These are phyloP conservation scores for Mus spretus DNA, from an alignment of 2,797 vertebrate genomes.

Conservation along the genomic window DNA sequence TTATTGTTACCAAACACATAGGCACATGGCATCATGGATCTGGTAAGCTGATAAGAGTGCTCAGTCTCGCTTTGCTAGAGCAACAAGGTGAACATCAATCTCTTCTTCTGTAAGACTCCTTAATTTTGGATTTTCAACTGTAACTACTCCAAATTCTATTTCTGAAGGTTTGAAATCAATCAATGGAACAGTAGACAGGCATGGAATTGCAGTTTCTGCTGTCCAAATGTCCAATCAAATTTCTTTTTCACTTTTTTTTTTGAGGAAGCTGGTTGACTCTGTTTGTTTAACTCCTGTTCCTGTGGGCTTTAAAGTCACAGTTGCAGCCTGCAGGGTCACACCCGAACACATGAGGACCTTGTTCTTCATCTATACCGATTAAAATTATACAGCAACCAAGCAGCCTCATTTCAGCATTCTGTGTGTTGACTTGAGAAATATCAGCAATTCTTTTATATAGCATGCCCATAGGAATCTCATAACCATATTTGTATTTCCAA, in stretches of 20 bases:
- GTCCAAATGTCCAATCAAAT: slow-evolving; percentile 97
- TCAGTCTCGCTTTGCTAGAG: slow-evolving; percentile 97
- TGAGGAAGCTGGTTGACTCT: slow-evolving; percentile 98
- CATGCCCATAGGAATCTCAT: slow-evolving; percentile 99
- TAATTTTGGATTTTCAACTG: slow-evolving; percentile 93
- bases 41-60: slow-evolving; percentile 78
- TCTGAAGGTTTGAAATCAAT: slow-evolving; percentile 99
- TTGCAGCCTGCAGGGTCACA: slow-evolving; percentile 98
- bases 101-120: slow-evolving; percentile 97
- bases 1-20: slow-evolving; percentile 83
- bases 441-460: slow-evolving; percentile 98
- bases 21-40: slow-evolving; percentile 80
- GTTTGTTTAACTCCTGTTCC: slow-evolving; percentile 99
- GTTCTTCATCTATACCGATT: slow-evolving; percentile 96
- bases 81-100: slow-evolving; percentile 95
- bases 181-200: slow-evolving; percentile 96
- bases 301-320: slow-evolving; percentile 98
- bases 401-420: slow-evolving; percentile 99
- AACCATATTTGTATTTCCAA: slow-evolving; percentile 99
- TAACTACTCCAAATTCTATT: slow-evolving; percentile 96
- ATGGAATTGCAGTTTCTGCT: slow-evolving; percentile 98
- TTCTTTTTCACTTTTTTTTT: slow-evolving; percentile 99
- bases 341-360: slow-evolving; percentile 97
- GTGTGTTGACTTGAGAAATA: slow-evolving; percentile 99
- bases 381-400: slow-evolving; percentile 99